Conservation (phyloP, 2,888 invertebrate genomes). For the Paralinhomoeus sp. region DNA sequence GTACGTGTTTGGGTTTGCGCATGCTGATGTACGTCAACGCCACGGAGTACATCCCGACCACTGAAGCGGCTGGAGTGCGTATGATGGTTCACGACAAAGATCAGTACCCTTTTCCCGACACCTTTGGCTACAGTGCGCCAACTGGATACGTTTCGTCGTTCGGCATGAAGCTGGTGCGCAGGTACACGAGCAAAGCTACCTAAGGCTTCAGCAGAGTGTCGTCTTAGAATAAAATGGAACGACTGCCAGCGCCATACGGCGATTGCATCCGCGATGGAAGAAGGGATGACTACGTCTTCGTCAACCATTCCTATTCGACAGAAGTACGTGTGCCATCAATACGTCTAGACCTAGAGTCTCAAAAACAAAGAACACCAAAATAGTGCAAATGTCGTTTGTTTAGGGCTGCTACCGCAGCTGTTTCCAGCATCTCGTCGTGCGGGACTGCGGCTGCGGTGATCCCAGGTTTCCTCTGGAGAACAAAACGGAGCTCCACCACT, state of each 20-base stretch:
- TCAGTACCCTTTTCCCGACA: slow-evolving; percentile 21
- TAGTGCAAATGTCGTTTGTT: neutral
- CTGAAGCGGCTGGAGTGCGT: slow-evolving; percentile 19
- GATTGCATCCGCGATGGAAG: slow-evolving; percentile 18
- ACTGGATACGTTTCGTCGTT: slow-evolving; percentile 19
- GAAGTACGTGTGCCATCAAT: slow-evolving; percentile 12
- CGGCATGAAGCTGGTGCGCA: slow-evolving; percentile 13
- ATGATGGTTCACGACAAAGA: slow-evolving; percentile 17
- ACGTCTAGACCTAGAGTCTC: neutral
- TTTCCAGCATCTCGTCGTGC: slow-evolving; percentile 17
- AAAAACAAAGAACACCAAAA: neutral
- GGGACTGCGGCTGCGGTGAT: slow-evolving; percentile 19
- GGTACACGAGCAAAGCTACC: too few species aligned
- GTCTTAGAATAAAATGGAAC: slow-evolving; percentile 12
- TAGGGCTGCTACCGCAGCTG: slow-evolving; percentile 8
- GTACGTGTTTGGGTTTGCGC: slow-evolving; percentile 8
- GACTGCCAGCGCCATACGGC: slow-evolving; percentile 20
- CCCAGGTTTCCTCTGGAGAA: slow-evolving; percentile 18
- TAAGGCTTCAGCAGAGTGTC: too few species aligned
- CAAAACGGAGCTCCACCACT: slow-evolving; percentile 8
- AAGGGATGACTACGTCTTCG: slow-evolving; percentile 17
- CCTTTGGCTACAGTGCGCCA: slow-evolving; percentile 19
- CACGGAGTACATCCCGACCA: slow-evolving; percentile 20
- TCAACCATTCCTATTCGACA: slow-evolving; percentile 16
- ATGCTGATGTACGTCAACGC: slow-evolving; percentile 20